Evolutionary conservation across 2,797 vertebrate species (phyloP).

Genomic region (Aeoliscus strigatus): DNA sequence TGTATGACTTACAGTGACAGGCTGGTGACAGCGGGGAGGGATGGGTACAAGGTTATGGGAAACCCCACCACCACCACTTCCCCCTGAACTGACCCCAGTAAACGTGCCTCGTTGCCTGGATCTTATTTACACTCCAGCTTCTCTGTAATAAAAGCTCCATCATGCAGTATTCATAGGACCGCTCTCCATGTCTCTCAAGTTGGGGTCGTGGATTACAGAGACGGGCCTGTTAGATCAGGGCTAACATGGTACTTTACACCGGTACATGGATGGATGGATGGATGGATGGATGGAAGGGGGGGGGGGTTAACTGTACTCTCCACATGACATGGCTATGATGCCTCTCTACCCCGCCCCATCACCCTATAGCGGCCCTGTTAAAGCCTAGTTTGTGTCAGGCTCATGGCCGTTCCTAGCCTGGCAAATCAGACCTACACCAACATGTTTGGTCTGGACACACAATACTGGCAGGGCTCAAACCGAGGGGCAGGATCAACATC

Average conservation of each 20-base stretch:
- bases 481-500: no score
- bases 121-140: constrained; percentile 75
- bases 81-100: constrained; percentile 77
- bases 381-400: no score
- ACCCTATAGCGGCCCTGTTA: no score
- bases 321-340: constrained; percentile 26
- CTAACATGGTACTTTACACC: constrained; percentile 44
- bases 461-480: no score
- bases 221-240: constrained; percentile 54
- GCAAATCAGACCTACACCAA: no score
- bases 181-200: constrained; percentile 63
- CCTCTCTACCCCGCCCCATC: no score
- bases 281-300: no score
- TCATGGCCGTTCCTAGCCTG: no score
- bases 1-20: constrained; percentile 75
- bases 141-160: constrained; percentile 70
- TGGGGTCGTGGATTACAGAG: constrained; percentile 62
- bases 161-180: constrained; percentile 77
- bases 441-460: no score
- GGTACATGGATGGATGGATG: no score
- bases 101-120: constrained; percentile 69
- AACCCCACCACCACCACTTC: constrained; percentile 50
- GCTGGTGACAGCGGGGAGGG: constrained; percentile 63
- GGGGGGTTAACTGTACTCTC: no score
- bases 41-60: constrained; percentile 70